phyloP scores from a whole-genome alignment of 2,113 vertebrate species.

The Nanger granti region DNA sequence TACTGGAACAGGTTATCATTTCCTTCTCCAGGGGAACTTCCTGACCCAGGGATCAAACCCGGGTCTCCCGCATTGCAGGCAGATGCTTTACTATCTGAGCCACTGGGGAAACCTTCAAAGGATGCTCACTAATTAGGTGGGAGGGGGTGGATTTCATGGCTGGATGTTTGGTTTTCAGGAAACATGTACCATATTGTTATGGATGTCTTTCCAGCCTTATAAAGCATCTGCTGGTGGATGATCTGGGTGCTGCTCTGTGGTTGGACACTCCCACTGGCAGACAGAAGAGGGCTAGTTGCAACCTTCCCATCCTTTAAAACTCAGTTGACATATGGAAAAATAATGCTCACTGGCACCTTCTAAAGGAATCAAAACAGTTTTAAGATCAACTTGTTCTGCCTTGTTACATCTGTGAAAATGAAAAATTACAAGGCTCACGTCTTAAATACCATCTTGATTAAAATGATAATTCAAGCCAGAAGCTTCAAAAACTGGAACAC shows the following conservation, averaged over 20 bases:
- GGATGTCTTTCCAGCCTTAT: neutral
- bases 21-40: neutral
- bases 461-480: neutral
- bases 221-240: neutral
- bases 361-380: neutral
- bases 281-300: neutral
- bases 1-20: neutral
- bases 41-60: neutral
- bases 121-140: neutral
- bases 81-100: neutral
- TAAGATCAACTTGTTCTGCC: neutral
- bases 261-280: neutral
- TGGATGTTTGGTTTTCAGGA: neutral
- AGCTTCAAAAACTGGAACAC: neutral
- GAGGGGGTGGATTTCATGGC: neutral
- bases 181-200: neutral
- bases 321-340: neutral
- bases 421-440: neutral
- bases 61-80: neutral
- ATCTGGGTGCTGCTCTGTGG: neutral
- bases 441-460: neutral
- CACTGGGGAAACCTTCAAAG: neutral
- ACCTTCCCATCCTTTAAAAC: neutral
- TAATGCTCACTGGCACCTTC: neutral
- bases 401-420: neutral